Base-by-base conservation (phyloP, 1,140 invertebrate genomes). In the Maniola jurtina region DNA sequence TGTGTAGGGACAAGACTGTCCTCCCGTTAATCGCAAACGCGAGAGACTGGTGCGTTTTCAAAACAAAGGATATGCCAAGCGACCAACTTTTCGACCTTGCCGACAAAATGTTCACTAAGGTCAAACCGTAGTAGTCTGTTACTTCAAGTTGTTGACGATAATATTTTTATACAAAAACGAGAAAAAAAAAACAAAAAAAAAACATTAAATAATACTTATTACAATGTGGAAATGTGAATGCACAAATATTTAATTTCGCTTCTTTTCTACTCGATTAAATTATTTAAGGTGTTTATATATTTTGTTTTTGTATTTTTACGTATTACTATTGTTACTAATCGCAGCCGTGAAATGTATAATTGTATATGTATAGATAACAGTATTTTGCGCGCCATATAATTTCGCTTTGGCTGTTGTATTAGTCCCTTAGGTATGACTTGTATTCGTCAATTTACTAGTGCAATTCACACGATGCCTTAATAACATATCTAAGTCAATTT, bases 401-500 rank as follows among this genome's bases (percentile, higher is more conserved):
- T 84, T 87, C 68, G 88, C 86, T 89, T 90, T 88, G 80, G 84
- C 84, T 88, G 86, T 90, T 81, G 85, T 90, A 82, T 86, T 87
- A 69, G 85, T 87, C 81, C 76, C 68, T 81, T 82, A 83, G 81
- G 74, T 78, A 68, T 72, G 75, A 73, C 72, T 70, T 75, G 69
- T 64, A 80, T 78, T 77, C 83, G 76, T 83, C 78, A 82, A 81
- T 78, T 80, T 81, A 83, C 79, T 85, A 89, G 86, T 85, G 88
- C 88, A 84, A 84, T 90, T 90, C 88, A 90, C 88, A 87, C 76
- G 88, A 86, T 90, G 88, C 88, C 88, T 90, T 90, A 90, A 88
- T 90, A 90, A 87, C 86, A 87, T 88, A 90, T 89, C 88, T 90
- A 89, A 90, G 88, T 90, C 85, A 89, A 90, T 90, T 87, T 82